Base-by-base conservation (phyloP, 2,888 invertebrate genomes). In the Acanthosoma haemorrhoidale region DNA sequence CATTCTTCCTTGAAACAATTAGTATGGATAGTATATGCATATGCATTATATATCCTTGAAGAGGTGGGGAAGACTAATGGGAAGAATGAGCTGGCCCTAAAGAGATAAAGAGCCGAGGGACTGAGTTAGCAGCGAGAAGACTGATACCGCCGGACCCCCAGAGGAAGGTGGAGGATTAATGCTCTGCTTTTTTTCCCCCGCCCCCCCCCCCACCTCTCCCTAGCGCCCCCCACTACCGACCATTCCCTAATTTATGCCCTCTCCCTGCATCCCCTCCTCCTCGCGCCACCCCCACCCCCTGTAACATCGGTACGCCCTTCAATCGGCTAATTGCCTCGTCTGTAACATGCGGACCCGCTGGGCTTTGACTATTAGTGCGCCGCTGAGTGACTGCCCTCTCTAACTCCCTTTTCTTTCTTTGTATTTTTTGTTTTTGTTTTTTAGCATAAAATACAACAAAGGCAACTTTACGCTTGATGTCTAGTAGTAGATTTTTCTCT, bases 241-340 rank as follows among this genome's bases (percentile, higher is more conserved):
- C 36, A 21, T 36, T 61, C 38, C 21, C 61, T 61, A 32, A 61
- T 36, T 61, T 34, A 36, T 36, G 36, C 21, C 18, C 32, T 60
- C 61, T 38, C 38, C 36, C 60, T 15, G 16, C 18, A 18, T 18
- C 5, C 59, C 16, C 32, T 11, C 34, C 2, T 11, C 4, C 15
- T 16, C 34, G 11, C 34, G 6, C 1, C 5, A 11, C 16, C 25
- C 3, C 1, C 13, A 11, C 25, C 13, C 0, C 51, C 32, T 6
- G 32, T 5, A 51, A 51, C 51, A 51, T 51, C 51, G 51, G 51
- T 51, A 51, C 25, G 51, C 25, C 51, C 51, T 51, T 51, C 51
- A 51, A 51, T 51, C 51, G 51, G 51, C 51, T 51, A 51, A 51
- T 51, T 51, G 51, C 51, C 51, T 25, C 51, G 51, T 25, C 51